These are phyloP conservation scores for Drosophila orosa DNA, from an alignment of 1,140 invertebrate species.

Conservation along the genomic window DNA sequence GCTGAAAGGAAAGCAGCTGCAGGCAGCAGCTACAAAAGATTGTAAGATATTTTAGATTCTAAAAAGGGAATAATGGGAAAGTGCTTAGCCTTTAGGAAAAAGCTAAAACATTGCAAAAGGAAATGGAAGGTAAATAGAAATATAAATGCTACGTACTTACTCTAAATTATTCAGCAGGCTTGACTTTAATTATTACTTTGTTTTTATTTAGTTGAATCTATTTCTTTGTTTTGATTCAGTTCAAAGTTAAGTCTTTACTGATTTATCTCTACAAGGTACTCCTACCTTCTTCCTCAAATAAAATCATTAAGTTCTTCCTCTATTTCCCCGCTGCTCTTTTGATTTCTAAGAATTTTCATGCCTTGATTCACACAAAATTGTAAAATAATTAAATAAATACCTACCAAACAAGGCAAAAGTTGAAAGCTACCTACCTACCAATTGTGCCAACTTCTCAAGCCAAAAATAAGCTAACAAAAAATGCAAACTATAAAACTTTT, in stretches of 20 bases:
- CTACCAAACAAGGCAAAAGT: conserved; percentile 2
- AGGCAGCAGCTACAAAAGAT: background rate
- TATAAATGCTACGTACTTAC: background rate
- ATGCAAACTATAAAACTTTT: conserved; percentile 50
- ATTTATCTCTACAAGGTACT: background rate
- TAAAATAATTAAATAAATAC: conserved; percentile 29
- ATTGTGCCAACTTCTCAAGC: conserved; percentile 14
- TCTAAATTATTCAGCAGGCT: background rate
- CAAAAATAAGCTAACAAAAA: conserved; percentile 15
- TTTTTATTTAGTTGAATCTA: background rate
- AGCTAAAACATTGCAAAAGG: background rate
- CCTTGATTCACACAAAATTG: conserved; percentile 26
- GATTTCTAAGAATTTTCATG: conserved; percentile 11
- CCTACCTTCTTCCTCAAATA: background rate
- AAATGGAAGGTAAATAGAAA: background rate
- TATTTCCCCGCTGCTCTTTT: background rate
- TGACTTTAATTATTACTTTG: background rate
- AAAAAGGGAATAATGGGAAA: conserved; percentile 9
- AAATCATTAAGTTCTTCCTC: background rate
- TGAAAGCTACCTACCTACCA: conserved; percentile 14
- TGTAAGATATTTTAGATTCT: conserved; percentile 3
- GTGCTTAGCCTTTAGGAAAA: conserved; percentile 4
- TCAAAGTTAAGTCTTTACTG: background rate
- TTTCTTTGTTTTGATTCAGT: too few species aligned
- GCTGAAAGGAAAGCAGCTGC: conserved; percentile 26